Base-by-base conservation (phyloP, 2,113 vertebrate species). In the Sialia sialis region DNA sequence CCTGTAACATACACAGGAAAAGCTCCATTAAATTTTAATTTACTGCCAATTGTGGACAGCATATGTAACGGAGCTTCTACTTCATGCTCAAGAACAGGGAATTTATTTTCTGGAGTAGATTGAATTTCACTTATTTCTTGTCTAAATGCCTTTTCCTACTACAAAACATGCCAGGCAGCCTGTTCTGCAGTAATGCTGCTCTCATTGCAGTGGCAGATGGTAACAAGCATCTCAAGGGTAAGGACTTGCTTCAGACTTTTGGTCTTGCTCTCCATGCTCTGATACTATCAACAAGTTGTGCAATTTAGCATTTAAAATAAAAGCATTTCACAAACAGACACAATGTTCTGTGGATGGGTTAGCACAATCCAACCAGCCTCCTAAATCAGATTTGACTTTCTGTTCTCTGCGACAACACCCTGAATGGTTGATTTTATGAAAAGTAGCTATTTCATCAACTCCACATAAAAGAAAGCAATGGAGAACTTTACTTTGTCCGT, bases 301-400 rank as follows among this genome's bases (percentile, higher is more conserved):
- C 46, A 66, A 29, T 62, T 84, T 22, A 49, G 46, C 32, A 62
- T 64, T 58, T 32, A 41, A 58, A 76, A 70, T 26, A 66, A 18
- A 4, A 4, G 34, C 16, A 49, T 69, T 62, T 64, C 62, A 56
- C 34, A 77, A 80, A 84, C 46, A 70, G 23, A 52, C n/a, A 46
- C 41, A 87, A 56, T 17, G 10, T 68, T 69, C 66, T 90, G 39
- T 19, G 49, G 44, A 49, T 43, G 56, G 55, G n/a, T n/a, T 48
- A 67, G 46, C 43, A 67, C 32, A 38, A 68, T n/a, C 25, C 68
- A 77, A 4, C 9, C 66, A 55, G 30, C 9, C n/a, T 87, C 38
- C 26, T 80, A 69, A 93, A 93, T 93, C 64, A 91, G 74, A 70
- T 68, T 84, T 91, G 32, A 87, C 79, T 92, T 87, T 93, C 77